Evolutionary conservation across 2,888 invertebrate species (phyloP).

Genomic region (Diaphora mendica): DNA sequence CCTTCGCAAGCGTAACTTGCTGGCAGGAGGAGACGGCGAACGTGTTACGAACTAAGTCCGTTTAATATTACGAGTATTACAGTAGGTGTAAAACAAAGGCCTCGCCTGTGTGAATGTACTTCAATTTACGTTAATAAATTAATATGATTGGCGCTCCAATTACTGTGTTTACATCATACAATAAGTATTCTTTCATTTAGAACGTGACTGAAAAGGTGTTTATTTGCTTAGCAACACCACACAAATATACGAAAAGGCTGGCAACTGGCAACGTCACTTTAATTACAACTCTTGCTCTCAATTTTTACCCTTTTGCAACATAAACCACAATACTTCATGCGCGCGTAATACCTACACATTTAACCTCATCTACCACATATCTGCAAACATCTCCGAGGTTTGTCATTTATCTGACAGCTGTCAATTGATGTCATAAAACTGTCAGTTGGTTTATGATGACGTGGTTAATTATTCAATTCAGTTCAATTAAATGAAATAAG

Average conservation of each 20-base stretch:
- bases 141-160: constrained; percentile 22
- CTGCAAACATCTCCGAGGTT: no score
- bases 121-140: constrained; percentile 17
- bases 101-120: background rate
- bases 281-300: no score
- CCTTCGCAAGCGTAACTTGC: background rate
- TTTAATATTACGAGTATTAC: background rate
- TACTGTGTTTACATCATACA: constrained; percentile 17
- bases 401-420: background rate
- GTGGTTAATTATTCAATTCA: no score
- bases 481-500: no score
- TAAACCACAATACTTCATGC: no score
- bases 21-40: background rate
- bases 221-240: background rate
- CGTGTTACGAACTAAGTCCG: background rate
- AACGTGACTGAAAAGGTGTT: constrained; percentile 9
- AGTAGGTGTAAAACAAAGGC: background rate
- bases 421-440: background rate
- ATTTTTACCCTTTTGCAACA: no score
- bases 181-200: constrained; percentile 7
- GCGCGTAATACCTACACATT: no score
- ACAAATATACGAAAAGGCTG: background rate
- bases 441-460: background rate
- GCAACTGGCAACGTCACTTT: no score
- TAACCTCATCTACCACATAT: no score